Evolutionary conservation across 2,113 vertebrate species (phyloP).

Genomic region (Fulmarus glacialis): DNA sequence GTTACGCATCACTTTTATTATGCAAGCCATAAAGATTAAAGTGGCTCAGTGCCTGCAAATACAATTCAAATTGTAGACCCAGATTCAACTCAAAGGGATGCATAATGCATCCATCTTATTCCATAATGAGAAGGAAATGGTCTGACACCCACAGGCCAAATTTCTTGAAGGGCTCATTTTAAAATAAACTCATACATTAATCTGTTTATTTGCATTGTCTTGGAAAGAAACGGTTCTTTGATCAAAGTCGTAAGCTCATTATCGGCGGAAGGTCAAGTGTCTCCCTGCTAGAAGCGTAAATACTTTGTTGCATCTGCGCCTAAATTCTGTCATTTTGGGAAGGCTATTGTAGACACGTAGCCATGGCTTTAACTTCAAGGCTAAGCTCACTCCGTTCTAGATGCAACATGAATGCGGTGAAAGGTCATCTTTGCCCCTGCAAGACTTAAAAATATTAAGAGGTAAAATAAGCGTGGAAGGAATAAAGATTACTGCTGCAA

Average conservation of each 20-base stretch:
- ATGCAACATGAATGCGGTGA: background rate
- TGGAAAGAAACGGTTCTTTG: background rate
- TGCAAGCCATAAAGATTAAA: background rate
- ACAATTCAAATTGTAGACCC: background rate
- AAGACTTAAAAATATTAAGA: background rate
- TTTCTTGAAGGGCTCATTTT: conserved; percentile 9
- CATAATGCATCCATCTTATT: background rate
- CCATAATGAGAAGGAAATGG: background rate
- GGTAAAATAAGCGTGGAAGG: background rate
- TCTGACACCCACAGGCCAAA: background rate
- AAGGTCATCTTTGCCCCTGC: background rate
- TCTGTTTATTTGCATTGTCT: conserved; percentile 15
- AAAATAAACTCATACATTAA: background rate
- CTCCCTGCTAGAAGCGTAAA: background rate
- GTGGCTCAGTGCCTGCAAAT: background rate
- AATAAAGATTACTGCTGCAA: background rate
- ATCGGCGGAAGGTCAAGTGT: background rate
- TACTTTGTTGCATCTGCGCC: background rate
- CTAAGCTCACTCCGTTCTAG: background rate
- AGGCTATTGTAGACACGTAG: background rate
- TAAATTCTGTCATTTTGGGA: background rate
- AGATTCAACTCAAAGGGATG: conserved; percentile 9
- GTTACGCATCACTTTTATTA: background rate
- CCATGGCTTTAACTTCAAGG: background rate
- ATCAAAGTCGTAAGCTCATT: background rate